Percentiles rank a stretch among this genome's conserved stretches.
Evolutionary conservation across 1,140 invertebrate species (phyloP).

Genomic region (Antheraea pernyi): DNA sequence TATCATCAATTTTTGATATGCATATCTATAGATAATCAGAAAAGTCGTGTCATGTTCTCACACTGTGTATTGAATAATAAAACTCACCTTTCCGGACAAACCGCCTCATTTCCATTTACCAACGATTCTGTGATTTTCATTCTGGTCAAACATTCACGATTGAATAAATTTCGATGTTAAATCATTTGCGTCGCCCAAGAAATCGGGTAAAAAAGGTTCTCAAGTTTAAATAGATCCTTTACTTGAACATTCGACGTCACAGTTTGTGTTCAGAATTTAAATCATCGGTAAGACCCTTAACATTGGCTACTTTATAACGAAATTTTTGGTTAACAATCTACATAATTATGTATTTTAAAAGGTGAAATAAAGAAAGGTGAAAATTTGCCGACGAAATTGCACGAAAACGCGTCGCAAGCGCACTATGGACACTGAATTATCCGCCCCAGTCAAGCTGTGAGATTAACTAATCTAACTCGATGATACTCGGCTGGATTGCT

Average conservation of each 20-base stretch:
- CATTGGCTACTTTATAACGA: neutral
- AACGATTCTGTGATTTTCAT: conserved; percentile 61
- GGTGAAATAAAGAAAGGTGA: neutral
- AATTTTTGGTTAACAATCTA: neutral
- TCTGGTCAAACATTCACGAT: conserved; percentile 10
- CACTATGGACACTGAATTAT: conserved; percentile 52
- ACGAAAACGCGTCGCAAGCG: conserved; percentile 39
- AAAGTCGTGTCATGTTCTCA: conserved; percentile 10
- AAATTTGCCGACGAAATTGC: conserved; percentile 9
- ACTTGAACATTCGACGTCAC: neutral
- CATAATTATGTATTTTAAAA: conserved; percentile 1
- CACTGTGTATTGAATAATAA: conserved; percentile 9
- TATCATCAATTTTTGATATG: conserved; percentile 1
- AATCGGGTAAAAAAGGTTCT: neutral
- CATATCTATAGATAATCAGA: conserved; percentile 12
- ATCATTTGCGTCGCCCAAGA: neutral
- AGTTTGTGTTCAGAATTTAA: neutral
- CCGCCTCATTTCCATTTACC: conserved; percentile 30
- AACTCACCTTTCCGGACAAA: conserved; percentile 41
- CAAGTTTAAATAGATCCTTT: conserved; percentile 5
- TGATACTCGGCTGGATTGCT: conserved; percentile 63
- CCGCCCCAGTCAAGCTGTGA: conserved; percentile 33
- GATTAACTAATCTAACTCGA: conserved; percentile 58
- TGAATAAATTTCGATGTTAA: conserved; percentile 7
- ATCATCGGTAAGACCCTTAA: neutral